Percentiles rank a stretch among this genome's conserved stretches.
These are phyloP conservation scores for Protosalanx chinensis DNA, from an alignment of 2,797 vertebrate genomes.

Conservation along the genomic window DNA sequence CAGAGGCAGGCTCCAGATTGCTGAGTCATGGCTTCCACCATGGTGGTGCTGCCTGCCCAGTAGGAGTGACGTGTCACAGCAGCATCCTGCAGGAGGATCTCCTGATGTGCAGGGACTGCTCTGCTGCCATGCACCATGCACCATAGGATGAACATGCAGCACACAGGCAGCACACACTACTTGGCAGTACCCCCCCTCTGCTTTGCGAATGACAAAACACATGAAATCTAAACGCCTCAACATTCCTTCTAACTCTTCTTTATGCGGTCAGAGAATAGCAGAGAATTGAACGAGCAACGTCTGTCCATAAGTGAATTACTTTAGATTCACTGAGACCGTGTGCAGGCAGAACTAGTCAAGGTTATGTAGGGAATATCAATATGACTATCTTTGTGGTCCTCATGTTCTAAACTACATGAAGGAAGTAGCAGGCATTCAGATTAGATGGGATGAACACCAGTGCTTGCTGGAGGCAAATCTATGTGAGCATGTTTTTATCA, in stretches of 20 bases:
- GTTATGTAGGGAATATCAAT: background rate
- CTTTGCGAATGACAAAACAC: constrained; percentile 34
- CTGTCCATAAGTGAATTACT: too few relatives aligned
- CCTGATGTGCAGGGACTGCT: constrained; percentile 58
- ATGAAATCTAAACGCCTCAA: background rate
- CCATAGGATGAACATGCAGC: constrained; percentile 59
- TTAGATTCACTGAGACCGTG: too few relatives aligned
- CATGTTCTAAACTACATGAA: background rate
- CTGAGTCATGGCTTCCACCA: constrained; percentile 64
- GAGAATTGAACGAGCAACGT: too few relatives aligned
- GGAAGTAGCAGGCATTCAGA: too few relatives aligned
- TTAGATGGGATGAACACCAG: background rate
- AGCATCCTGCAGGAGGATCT: constrained; percentile 42
- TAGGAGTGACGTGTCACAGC: constrained; percentile 55
- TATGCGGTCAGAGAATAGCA: constrained; percentile 4
- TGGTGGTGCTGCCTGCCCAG: constrained; percentile 50
- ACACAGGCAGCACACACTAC: background rate
- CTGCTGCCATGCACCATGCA: constrained; percentile 53
- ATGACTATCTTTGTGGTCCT: background rate
- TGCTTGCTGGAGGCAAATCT: background rate
- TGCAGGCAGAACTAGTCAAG: background rate
- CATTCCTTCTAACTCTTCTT: background rate
- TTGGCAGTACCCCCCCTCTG: background rate
- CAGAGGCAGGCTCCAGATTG: constrained; percentile 44
- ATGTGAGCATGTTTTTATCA: constrained; percentile 5